Conservation (phyloP, 2,113 vertebrate genomes). For the Neolamprologus caudopunctatus region DNA sequence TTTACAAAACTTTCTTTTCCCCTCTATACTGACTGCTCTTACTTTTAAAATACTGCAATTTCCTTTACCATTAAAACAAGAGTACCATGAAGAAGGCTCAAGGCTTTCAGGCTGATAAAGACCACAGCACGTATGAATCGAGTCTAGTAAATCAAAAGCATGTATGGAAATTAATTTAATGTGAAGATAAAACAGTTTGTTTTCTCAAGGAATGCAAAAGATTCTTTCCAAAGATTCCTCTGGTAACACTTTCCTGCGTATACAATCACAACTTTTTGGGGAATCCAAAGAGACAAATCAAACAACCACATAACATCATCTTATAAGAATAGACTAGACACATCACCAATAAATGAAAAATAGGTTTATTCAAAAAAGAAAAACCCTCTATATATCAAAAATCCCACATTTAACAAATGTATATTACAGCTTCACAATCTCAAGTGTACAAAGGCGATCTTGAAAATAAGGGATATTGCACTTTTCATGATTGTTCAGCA, state of each 20-base stretch:
- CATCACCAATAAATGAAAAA: conserved; percentile 49
- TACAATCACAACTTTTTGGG: background rate
- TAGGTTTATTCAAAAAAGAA: conserved; percentile 51
- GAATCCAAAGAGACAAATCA: background rate
- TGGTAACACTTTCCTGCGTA: background rate
- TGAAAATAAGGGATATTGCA: conserved; percentile 50
- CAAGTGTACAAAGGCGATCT: conserved; percentile 56
- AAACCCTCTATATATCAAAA: conserved; percentile 9
- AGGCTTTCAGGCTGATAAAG: background rate
- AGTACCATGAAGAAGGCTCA: background rate
- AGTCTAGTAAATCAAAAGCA: background rate
- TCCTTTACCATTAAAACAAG: background rate
- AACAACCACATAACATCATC: background rate
- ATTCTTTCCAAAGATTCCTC: background rate
- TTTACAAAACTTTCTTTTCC: background rate
- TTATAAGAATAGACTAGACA: background rate
- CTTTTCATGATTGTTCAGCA: conserved; percentile 46
- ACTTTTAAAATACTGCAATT: background rate
- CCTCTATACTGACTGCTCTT: background rate
- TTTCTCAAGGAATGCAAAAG: background rate
- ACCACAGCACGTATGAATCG: background rate
- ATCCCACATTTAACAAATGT: conserved; percentile 30
- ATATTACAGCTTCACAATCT: conserved; percentile 43
- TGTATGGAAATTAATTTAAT: background rate
- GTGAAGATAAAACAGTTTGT: background rate